A percentile compares a stretch with the other conserved stretches of the same genome.
These are phyloP conservation scores for Nyctibius grandis DNA, from an alignment of 2,797 vertebrate genomes.

Conservation along the genomic window DNA sequence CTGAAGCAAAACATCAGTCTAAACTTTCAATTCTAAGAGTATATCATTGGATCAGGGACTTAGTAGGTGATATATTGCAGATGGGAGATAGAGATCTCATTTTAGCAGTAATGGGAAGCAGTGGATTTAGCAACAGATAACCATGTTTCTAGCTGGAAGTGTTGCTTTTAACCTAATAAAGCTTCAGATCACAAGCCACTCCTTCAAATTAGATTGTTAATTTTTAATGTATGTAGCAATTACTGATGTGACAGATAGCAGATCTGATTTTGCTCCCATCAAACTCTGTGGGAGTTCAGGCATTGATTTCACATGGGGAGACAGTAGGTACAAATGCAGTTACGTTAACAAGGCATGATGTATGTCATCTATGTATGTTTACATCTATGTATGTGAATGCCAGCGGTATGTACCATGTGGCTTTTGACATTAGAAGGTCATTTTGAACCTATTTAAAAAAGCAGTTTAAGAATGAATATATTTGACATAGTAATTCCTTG, in stretches of 20 bases:
- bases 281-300: not conserved
- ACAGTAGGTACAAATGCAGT: not conserved
- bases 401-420: not conserved
- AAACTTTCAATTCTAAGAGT: slow-evolving; percentile 18
- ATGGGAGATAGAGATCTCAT: not conserved
- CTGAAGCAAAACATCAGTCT: slow-evolving; percentile 30
- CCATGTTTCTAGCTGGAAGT: not conserved
- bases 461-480: not conserved
- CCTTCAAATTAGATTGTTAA: slow-evolving; percentile 37
- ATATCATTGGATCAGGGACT: slow-evolving; percentile 19
- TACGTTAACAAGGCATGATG: not conserved
- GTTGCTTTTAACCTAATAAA: slow-evolving; percentile 14
- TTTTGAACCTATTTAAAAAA: not conserved
- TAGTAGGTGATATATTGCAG: slow-evolving; percentile 15
- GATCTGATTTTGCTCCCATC: slow-evolving; percentile 17
- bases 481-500: not conserved
- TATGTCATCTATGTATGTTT: not conserved
- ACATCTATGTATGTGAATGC: not conserved
- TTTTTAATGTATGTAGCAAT: slow-evolving; percentile 46
- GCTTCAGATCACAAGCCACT: not conserved
- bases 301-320: not conserved
- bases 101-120: not conserved
- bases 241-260: slow-evolving; percentile 34
- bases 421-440: not conserved
- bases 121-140: slow-evolving; percentile 7